Evolutionary conservation across 2,888 invertebrate genomes (phyloP), one percentile per base, ranked within the genome.

Genomic region (Orthosia incerta): DNA sequence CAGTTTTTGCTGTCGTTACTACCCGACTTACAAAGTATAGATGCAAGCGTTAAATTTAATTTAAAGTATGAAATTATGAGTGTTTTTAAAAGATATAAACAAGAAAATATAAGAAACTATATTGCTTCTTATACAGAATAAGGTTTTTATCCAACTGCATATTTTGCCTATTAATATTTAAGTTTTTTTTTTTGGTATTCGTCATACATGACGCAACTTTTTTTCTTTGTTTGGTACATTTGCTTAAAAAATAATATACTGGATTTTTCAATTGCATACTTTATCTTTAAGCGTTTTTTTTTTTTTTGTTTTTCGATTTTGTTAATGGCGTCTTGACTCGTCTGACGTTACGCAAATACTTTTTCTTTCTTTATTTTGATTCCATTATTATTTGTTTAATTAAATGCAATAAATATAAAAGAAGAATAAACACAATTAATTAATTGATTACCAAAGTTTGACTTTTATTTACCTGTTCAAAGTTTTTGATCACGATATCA

Each of bases 21-120:
- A 0, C 75, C 75, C 4, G 75, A 76, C 0, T 18, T 76, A 13
- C 45, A 76, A 51, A 62, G 20, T 39, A 62, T 76, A 20, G 79
- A 71, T 23, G 23, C 72, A 1, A 57, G 20, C 3, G 1, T 57
- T 12, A 79, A 79, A 26, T 76, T 76, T 1, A 46, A 79, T 71
- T 62, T 79, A 13, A 76, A 76, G 71, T 76, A 57, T 39, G 75
- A 79, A 51, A 72, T 76, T 13, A 76, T 76, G 75, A 71, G 20
- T 4, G 9, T 79, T 18, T 0, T 76, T 0, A 79, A 79, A 39
- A 57, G 15, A 9, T 76, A 46, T 48, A 76, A 48, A n/a, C 57
- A 48, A 45, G 59, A 70, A 1, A 20, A 45, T 50, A 4, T 60
- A 2, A 7, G 39, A 39, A 76, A 74, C 9, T 18, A 31, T n/a